Evolutionary conservation across 2,888 invertebrate species (phyloP).

Genomic region (Drosophila borealis): DNA sequence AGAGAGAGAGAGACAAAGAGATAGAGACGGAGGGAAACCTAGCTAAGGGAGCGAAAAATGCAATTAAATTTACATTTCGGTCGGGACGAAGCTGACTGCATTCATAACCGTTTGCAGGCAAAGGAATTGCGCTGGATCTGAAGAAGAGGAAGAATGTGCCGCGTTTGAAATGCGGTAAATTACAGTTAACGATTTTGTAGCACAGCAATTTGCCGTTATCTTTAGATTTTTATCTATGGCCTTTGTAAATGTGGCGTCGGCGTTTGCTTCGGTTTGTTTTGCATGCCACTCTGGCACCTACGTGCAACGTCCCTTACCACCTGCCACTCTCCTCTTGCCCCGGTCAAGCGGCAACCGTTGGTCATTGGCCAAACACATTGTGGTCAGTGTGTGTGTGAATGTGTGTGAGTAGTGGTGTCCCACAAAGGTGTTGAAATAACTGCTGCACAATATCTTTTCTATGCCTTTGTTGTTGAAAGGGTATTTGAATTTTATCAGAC

Average conservation of each 20-base stretch:
- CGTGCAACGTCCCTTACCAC: constrained; percentile 28
- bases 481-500: background rate
- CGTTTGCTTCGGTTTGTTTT: constrained; percentile 69
- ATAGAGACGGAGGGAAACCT: background rate
- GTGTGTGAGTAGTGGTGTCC: constrained; percentile 25
- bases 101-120: constrained; percentile 57
- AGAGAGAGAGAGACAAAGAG: background rate
- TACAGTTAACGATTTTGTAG: constrained; percentile 81
- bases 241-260: constrained; percentile 71
- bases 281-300: constrained; percentile 65
- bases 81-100: constrained; percentile 25
- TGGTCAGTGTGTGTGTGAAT: constrained; percentile 44
- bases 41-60: constrained; percentile 29
- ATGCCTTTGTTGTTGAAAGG: background rate
- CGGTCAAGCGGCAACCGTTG: constrained; percentile 24
- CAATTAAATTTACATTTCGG: constrained; percentile 62
- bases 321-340: constrained; percentile 4
- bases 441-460: constrained; percentile 52
- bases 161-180: constrained; percentile 77
- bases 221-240: constrained; percentile 71
- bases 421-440: constrained; percentile 79
- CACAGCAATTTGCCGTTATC: constrained; percentile 79
- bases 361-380: constrained; percentile 63
- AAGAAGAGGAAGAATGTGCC: constrained; percentile 43
- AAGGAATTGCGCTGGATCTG: constrained; percentile 6